Percentiles rank a stretch among this genome's conserved stretches.
Conservation (phyloP, 2,113 vertebrate genomes). For the Peromyscus leucopus region DNA sequence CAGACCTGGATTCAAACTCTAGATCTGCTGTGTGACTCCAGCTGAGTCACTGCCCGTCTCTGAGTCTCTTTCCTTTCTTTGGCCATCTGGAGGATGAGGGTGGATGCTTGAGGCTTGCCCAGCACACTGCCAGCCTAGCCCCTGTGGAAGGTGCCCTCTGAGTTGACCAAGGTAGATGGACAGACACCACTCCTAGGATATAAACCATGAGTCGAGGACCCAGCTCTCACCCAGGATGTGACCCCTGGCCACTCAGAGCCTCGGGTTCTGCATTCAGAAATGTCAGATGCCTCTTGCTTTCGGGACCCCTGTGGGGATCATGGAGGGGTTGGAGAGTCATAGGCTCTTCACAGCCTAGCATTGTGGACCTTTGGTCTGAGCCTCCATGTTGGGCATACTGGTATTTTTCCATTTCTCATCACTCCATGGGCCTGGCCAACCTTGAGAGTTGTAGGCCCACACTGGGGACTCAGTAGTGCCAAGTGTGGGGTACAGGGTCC, state of each 20-base stretch:
- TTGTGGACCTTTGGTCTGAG: background rate
- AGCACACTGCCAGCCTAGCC: background rate
- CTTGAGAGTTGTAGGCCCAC: background rate
- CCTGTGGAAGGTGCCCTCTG: background rate
- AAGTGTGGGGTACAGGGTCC: background rate
- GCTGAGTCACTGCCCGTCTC: background rate
- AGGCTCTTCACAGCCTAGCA: background rate
- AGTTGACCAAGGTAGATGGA: background rate
- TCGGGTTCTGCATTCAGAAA: background rate
- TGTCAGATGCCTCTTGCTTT: background rate
- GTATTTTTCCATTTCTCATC: background rate
- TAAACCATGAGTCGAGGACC: background rate
- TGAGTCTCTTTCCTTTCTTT: background rate
- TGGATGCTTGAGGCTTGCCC: background rate
- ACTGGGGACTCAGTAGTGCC: background rate
- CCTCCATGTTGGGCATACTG: too few species aligned
- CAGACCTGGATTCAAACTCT: background rate
- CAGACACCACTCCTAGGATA: background rate
- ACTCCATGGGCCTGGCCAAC: background rate
- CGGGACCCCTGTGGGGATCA: background rate
- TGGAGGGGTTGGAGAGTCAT: background rate
- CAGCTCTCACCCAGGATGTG: background rate
- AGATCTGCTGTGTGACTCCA: constrained; percentile 9
- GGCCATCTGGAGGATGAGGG: background rate
- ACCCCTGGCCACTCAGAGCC: background rate